A percentile compares a stretch with the other conserved stretches of the same genome.
phyloP scores from a whole-genome alignment of 37 sponge, comb jelly and placozoan genomes.

The Cliona cf. orientalis region DNA sequence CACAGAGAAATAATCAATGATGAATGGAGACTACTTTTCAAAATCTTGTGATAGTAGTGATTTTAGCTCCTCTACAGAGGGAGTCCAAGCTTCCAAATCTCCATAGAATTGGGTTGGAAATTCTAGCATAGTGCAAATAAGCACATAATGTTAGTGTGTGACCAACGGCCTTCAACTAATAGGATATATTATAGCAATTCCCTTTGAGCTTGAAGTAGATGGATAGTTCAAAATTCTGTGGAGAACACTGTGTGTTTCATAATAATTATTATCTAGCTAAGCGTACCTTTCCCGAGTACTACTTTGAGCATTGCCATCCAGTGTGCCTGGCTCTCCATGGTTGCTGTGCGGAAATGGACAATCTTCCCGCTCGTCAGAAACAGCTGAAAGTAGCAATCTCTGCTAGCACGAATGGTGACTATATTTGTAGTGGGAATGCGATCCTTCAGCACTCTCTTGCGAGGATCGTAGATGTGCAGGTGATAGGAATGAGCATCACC shows the following conservation, averaged over 20 bases:
- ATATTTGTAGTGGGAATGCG: conserved; percentile 44
- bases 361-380: conserved; percentile 40
- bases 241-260: no score
- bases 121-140: no score
- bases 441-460: conserved; percentile 20
- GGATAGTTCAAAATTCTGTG: no score
- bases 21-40: no score
- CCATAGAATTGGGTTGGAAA: no score
- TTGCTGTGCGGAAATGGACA: conserved; percentile 53
- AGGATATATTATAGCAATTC: no score
- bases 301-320: conserved; percentile 71
- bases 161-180: not conserved
- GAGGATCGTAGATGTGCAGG: conserved; percentile 38
- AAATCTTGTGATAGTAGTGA: no score
- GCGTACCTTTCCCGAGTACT: conserved; percentile 67
- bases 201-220: no score
- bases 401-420: conserved; percentile 35
- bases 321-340: conserved; percentile 25
- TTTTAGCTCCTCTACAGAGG: no score
- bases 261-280: no score
- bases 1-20: not conserved
- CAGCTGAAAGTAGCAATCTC: conserved; percentile 31
- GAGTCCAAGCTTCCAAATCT: no score
- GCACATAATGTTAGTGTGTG: no score
- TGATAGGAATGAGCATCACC: conserved; percentile 13